Percentiles rank a stretch among this genome's conserved stretches.
These are phyloP conservation scores for Buphagus erythrorhynchus DNA, from an alignment of 2,797 vertebrate species.

Conservation along the genomic window DNA sequence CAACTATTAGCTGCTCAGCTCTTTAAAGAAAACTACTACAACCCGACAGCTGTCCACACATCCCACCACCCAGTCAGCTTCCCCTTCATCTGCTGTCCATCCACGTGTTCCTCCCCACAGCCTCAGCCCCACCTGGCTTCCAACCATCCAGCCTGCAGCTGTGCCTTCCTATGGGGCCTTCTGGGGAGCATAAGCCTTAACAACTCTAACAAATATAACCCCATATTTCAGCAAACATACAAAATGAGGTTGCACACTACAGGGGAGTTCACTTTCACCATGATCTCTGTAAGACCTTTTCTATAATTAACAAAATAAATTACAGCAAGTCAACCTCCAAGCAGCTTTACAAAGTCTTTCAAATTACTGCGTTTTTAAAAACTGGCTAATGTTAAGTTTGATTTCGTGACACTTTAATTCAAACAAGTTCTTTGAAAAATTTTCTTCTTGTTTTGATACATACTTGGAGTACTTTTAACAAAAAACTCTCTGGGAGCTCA, in stretches of 20 bases:
- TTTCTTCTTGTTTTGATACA: background rate
- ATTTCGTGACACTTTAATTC: background rate
- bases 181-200: no score
- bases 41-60: no score
- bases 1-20: no score
- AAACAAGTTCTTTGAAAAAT: background rate
- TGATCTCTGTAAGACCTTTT: background rate
- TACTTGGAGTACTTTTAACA: background rate
- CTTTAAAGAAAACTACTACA: no score
- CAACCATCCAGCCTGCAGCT: no score
- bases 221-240: background rate
- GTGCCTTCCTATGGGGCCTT: no score
- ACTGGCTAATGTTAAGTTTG: background rate
- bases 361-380: background rate
- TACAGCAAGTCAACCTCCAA: background rate
- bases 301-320: background rate
- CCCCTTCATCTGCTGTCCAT: no score
- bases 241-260: background rate
- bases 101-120: no score
- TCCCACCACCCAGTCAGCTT: no score
- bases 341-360: background rate
- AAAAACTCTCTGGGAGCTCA: background rate
- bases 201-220: no score
- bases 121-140: no score
- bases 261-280: background rate